A percentile compares a stretch with the other conserved stretches of the same genome.
Conservation (phyloP, 2,113 vertebrate genomes). For the Carassius carassius region DNA sequence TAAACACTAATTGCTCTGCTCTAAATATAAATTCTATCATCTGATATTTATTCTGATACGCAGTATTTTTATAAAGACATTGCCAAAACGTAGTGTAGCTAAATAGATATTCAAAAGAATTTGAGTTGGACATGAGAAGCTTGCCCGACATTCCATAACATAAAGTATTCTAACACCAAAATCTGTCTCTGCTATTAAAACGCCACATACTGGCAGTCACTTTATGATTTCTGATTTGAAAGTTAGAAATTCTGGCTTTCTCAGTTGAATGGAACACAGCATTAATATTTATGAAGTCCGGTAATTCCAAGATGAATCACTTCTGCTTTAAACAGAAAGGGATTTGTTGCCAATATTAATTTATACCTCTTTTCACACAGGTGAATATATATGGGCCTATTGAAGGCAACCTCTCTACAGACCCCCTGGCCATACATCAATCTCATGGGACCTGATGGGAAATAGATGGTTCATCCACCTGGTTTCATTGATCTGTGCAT, state of each 20-base stretch:
- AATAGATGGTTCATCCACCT: not conserved
- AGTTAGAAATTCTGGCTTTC: not conserved
- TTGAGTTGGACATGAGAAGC: not conserved
- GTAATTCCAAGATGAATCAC: not conserved
- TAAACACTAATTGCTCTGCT: not conserved
- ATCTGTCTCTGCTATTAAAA: not conserved
- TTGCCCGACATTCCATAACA: not conserved
- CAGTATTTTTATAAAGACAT: too few relatives aligned
- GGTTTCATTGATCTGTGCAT: slow-evolving; percentile 3
- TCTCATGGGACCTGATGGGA: not conserved
- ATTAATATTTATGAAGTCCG: slow-evolving; percentile 7
- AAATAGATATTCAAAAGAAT: not conserved
- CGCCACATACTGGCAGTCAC: not conserved
- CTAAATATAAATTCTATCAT: not conserved
- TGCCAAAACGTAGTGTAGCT: not conserved
- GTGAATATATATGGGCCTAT: not conserved
- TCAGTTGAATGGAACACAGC: not conserved
- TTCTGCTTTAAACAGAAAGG: not conserved
- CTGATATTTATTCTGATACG: not conserved
- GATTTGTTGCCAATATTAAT: slow-evolving; percentile 2
- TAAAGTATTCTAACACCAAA: not conserved
- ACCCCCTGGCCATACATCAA: not conserved
- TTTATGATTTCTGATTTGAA: not conserved
- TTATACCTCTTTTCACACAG: not conserved
- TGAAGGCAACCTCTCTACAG: not conserved